A percentile compares a stretch with the other conserved stretches of the same genome.
phyloP scores from a whole-genome alignment of 2,113 vertebrate species.

The Mormoops blainvillei region DNA sequence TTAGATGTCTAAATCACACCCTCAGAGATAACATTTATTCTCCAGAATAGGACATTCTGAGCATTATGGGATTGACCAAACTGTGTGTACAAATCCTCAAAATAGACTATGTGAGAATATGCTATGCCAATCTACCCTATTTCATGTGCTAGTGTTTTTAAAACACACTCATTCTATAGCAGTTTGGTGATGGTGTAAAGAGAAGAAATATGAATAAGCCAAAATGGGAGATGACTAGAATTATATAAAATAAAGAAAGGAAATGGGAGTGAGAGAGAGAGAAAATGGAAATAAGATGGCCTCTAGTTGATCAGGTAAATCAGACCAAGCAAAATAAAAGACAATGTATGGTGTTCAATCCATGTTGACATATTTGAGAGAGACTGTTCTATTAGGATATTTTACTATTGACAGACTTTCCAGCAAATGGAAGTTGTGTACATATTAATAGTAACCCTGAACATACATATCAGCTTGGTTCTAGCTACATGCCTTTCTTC shows the following conservation, averaged over 20 bases:
- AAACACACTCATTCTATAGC: background rate
- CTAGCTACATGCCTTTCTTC: background rate
- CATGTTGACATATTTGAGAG: background rate
- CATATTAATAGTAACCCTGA: background rate
- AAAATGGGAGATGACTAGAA: background rate
- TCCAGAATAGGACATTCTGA: slow-evolving; percentile 17
- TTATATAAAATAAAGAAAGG: background rate
- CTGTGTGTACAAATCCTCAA: background rate
- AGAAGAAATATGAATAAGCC: background rate
- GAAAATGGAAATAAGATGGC: background rate
- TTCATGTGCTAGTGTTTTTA: background rate
- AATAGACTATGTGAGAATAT: background rate
- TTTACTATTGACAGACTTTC: background rate
- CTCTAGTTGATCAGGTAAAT: background rate
- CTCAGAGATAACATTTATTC: background rate
- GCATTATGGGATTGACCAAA: background rate
- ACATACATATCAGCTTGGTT: background rate
- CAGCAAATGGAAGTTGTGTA: background rate
- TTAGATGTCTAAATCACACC: background rate
- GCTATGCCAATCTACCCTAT: background rate
- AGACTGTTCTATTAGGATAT: background rate
- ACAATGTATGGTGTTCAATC: background rate
- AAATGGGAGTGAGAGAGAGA: background rate
- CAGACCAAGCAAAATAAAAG: background rate
- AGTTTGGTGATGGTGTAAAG: background rate